Base-by-base conservation (phyloP, 2,113 vertebrate species). In the Accipiter cooperii region DNA sequence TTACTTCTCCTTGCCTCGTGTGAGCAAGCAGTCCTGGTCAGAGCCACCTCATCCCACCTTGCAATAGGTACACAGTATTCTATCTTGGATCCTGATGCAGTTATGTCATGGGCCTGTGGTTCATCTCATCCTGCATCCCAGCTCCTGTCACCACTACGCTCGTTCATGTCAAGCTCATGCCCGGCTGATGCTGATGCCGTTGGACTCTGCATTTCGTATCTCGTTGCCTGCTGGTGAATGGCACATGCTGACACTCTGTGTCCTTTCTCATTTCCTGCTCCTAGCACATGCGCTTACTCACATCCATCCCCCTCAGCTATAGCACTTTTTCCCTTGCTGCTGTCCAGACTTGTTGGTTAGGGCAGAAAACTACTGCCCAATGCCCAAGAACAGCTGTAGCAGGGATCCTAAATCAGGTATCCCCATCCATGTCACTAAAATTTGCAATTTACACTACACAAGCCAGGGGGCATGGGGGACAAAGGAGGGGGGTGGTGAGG, bases 141-240 rank as follows among this genome's bases (percentile, higher is more conserved):
- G 40, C 68, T 42, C 38, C 88, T 74, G 74, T 66, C 88, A 42
- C 40, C 46, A 3, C 88, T 14, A 1, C 0, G 1, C 57, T 61
- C 40, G 22, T 38, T 86, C 80, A 38, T 6, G 81, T 51, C 84
- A n/a, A 54, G 3, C 20, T 84, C 26, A 5, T 40, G 47, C 57
- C 58, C 3, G 0, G 10, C 65, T 75, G 79, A 71, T 10, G 54
- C 73, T 33, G 91, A 78, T 52, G 26, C 42, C 4, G 0, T 36
- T 18, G 28, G 77, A 49, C 68, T 78, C 80, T 0, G 3, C 19
- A 1, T 33, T 70, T 34, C 84, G 25, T 12, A 34, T 17, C 61
- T 44, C 3, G 0, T 9, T 58, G 6, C 7, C 16, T 58, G 44
- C 29, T 24, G 25, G 2, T 7, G 44, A 78, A 42, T 16, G 65